Conservation (phyloP, 2,113 vertebrate species). For the Callospermophilus lateralis region DNA sequence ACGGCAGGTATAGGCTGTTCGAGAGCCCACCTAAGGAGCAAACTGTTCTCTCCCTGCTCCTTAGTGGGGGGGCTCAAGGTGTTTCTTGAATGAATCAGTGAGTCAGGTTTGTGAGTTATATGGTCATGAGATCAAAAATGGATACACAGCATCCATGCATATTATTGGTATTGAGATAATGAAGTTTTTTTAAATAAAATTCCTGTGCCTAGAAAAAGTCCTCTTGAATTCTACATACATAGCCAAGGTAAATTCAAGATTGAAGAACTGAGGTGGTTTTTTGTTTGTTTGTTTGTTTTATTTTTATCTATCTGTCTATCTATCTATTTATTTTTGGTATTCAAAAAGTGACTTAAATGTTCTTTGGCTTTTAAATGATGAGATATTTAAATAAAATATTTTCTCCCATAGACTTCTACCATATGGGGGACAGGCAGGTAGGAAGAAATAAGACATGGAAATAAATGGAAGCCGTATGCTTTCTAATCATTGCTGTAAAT, state of each 20-base stretch:
- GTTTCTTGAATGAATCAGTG: neutral
- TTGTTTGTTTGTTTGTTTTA: too few relatives aligned
- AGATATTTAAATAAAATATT: neutral
- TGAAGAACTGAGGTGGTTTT: too few relatives aligned
- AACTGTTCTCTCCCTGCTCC: accelerated
- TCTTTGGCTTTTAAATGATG: neutral
- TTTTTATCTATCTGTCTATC: too few relatives aligned
- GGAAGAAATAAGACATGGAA: neutral
- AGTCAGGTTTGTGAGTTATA: neutral
- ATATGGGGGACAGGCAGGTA: neutral
- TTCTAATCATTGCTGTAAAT: neutral
- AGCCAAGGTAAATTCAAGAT: neutral
- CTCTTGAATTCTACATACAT: neutral
- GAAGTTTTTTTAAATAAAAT: neutral
- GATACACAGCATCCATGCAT: accelerated
- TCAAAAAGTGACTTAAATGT: neutral
- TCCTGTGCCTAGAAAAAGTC: neutral
- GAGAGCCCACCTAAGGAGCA: neutral
- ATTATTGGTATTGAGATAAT: neutral
- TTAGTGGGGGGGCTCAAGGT: neutral
- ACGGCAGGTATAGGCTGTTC: accelerated
- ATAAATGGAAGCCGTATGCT: neutral
- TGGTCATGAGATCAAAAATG: neutral
- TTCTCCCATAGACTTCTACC: neutral
- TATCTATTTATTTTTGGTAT: too few relatives aligned